These are phyloP conservation scores for Chalcosyrphus nemorum DNA, from an alignment of 2,888 invertebrate species.

Conservation along the genomic window DNA sequence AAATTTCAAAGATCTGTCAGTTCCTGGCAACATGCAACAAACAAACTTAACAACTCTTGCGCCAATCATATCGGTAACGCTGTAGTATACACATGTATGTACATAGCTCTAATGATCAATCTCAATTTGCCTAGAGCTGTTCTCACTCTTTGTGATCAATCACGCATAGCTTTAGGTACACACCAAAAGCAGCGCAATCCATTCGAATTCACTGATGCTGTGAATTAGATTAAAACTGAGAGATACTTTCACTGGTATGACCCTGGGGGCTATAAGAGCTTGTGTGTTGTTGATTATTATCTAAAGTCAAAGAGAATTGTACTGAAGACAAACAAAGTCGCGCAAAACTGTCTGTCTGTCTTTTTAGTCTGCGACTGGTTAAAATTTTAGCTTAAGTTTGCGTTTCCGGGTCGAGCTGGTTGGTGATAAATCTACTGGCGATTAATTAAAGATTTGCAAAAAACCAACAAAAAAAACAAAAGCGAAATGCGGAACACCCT, in stretches of 20 bases:
- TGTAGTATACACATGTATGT: no score
- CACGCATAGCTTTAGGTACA: conserved; percentile 16
- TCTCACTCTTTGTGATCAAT: conserved; percentile 52
- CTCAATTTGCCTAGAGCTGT: conserved; percentile 64
- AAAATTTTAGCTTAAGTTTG: neutral
- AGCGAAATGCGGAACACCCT: conserved; percentile 14
- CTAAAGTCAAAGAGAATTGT: conserved; percentile 2
- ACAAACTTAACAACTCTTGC: conserved; percentile 34
- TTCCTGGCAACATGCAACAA: conserved; percentile 31
- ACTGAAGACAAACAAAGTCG: neutral
- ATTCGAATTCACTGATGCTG: neutral
- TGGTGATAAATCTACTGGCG: neutral
- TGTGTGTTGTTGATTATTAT: no score
- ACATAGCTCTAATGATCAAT: conserved; percentile 51
- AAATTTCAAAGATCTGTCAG: conserved; percentile 32
- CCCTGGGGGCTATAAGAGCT: conserved; percentile 44
- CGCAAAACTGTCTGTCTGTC: neutral
- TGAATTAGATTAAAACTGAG: conserved; percentile 12
- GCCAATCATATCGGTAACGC: conserved; percentile 14
- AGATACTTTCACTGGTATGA: conserved; percentile 53
- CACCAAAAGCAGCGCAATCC: neutral
- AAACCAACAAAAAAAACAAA: neutral
- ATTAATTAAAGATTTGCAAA: conserved; percentile 7
- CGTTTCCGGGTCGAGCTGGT: conserved; percentile 17
- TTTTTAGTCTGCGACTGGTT: neutral